Evolutionary conservation across 2,797 vertebrate genomes (phyloP).

Genomic region (Enteromius thamalakanensis): DNA sequence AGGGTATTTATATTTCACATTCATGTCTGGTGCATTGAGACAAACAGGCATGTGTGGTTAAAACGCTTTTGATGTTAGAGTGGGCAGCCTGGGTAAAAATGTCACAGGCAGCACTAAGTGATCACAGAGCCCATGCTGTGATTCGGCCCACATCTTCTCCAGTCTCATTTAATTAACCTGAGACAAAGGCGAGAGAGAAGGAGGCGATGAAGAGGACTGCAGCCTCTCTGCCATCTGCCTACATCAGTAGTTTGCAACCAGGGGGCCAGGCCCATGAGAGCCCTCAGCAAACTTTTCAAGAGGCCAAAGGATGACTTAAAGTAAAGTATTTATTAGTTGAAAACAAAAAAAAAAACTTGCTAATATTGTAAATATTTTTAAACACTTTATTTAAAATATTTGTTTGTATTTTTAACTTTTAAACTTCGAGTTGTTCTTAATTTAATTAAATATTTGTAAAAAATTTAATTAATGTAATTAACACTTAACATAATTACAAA

Average conservation of each 20-base stretch:
- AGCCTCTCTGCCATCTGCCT: slow-evolving; percentile 20
- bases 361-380: not conserved
- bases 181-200: slow-evolving; percentile 61
- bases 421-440: not conserved
- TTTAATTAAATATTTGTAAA: not conserved
- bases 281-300: not conserved
- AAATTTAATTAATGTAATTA: not conserved
- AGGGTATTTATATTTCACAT: not conserved
- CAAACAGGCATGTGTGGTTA: slow-evolving; percentile 9
- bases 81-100: slow-evolving; percentile 24
- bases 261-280: not conserved
- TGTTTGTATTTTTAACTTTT: not conserved
- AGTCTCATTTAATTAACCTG: slow-evolving; percentile 79
- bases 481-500: not conserved
- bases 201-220: slow-evolving; percentile 27
- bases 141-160: slow-evolving; percentile 79
- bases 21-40: slow-evolving; percentile 13
- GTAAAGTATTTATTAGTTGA: not conserved
- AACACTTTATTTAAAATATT: not conserved
- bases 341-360: not conserved
- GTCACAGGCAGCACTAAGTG: slow-evolving; percentile 74
- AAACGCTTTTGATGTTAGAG: slow-evolving; percentile 34
- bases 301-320: not conserved
- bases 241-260: slow-evolving; percentile 2
- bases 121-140: slow-evolving; percentile 80